phyloP scores from a whole-genome alignment of 1,140 invertebrate genomes.

The Pachypeltis micranthus region DNA sequence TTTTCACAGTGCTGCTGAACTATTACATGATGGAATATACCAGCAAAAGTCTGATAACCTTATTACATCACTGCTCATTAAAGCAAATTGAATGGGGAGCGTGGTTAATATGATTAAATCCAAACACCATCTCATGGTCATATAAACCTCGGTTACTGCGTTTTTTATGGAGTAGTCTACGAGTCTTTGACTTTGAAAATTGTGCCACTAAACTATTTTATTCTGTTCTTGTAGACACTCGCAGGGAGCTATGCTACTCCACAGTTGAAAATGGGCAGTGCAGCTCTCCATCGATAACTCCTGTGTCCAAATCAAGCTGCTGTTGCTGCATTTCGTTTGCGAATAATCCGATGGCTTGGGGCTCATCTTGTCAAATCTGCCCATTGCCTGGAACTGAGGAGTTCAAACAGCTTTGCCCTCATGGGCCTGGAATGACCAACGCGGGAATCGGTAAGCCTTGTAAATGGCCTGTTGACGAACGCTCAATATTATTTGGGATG shows the following conservation, averaged over 20 bases:
- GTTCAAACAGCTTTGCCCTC: slow-evolving; percentile 63
- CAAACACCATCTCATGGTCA: no score
- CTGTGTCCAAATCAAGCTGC: slow-evolving; percentile 73
- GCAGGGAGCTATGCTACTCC: slow-evolving; percentile 71
- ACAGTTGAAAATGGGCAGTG: slow-evolving; percentile 67
- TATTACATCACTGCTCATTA: no score
- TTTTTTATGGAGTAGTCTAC: no score
- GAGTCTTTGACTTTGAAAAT: no score
- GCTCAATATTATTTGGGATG: neutral
- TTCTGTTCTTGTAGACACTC: slow-evolving; percentile 48
- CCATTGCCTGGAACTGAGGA: slow-evolving; percentile 55
- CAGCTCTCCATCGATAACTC: slow-evolving; percentile 55
- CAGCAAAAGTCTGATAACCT: no score
- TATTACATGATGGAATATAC: no score
- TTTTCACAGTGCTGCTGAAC: no score
- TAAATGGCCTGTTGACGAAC: neutral
- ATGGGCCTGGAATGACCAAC: slow-evolving; percentile 68
- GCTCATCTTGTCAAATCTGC: slow-evolving; percentile 64
- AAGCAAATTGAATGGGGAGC: no score
- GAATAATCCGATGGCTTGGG: slow-evolving; percentile 67
- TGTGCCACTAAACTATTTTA: neutral
- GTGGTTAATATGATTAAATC: no score
- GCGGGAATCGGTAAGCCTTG: slow-evolving; percentile 61
- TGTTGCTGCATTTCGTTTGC: slow-evolving; percentile 67
- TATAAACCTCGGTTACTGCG: no score